These are phyloP conservation scores for Sphaerophoria taeniata DNA, from an alignment of 2,888 invertebrate species.

Conservation along the genomic window DNA sequence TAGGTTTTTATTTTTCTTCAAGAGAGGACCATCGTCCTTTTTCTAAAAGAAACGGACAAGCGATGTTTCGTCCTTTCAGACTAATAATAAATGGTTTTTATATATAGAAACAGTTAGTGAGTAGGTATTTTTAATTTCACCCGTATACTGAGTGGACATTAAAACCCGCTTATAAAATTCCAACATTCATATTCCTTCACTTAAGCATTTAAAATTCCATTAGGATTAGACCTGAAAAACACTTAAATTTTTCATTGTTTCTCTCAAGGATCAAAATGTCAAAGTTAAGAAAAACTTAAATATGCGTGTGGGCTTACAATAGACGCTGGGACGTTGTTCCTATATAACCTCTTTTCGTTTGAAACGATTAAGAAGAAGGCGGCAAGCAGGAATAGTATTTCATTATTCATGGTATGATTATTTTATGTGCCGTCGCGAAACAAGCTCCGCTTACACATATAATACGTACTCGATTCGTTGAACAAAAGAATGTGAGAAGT, in stretches of 20 bases:
- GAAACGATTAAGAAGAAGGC: slow-evolving; percentile 31
- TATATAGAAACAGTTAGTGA: background rate
- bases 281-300: slow-evolving; percentile 9
- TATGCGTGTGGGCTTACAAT: background rate
- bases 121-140: background rate
- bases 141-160: too few species aligned
- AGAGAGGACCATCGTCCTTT: background rate
- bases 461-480: background rate
- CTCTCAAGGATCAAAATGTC: slow-evolving; percentile 23
- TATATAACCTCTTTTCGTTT: background rate
- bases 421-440: slow-evolving; percentile 44
- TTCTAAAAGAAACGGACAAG: slow-evolving; percentile 14
- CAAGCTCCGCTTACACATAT: slow-evolving; percentile 17
- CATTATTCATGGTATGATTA: slow-evolving; percentile 62
- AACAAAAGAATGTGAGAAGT: slow-evolving; percentile 53
- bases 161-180: background rate
- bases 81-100: slow-evolving; percentile 64
- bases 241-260: slow-evolving; percentile 34
- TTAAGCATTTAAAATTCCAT: slow-evolving; percentile 18
- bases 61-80: slow-evolving; percentile 69
- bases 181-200: background rate
- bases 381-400: slow-evolving; percentile 47
- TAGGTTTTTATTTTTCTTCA: slow-evolving; percentile 30
- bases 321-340: background rate
- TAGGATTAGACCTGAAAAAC: slow-evolving; percentile 28